Percentiles rank a stretch among this genome's conserved stretches.
phyloP scores from a whole-genome alignment of 2,113 vertebrate species.

The Leuciscus idus region DNA sequence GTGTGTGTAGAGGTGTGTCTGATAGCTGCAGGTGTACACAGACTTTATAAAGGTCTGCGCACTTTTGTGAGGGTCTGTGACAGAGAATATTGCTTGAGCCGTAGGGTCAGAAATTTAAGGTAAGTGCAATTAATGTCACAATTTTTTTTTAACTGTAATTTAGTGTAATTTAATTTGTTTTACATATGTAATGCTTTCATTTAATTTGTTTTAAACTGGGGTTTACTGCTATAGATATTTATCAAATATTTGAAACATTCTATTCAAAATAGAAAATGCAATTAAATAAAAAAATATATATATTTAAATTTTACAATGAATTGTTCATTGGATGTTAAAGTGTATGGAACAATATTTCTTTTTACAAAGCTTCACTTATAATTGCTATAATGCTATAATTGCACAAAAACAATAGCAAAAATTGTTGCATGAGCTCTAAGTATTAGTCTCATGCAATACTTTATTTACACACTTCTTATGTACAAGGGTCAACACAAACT shows the following conservation, averaged over 20 bases:
- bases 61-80: not conserved
- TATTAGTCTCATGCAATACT: not conserved
- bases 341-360: not conserved
- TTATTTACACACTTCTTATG: not conserved
- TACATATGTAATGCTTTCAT: not conserved
- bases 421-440: not conserved
- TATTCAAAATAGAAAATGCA: not conserved
- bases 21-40: conserved; percentile 34
- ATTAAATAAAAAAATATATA: not conserved
- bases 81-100: not conserved
- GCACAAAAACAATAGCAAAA: not conserved
- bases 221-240: not conserved
- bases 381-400: not conserved
- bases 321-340: not conserved
- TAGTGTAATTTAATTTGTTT: conserved; percentile 47
- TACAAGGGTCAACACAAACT: not conserved
- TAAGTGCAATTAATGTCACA: conserved; percentile 8
- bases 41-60: conserved; percentile 35
- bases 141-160: not conserved
- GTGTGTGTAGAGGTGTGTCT: conserved; percentile 37
- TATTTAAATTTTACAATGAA: not conserved
- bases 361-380: not conserved
- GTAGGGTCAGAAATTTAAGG: not conserved
- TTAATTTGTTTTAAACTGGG: not conserved
- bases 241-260: not conserved